Conservation (phyloP, 2,113 vertebrate genomes). For the Nicator chloris region DNA sequence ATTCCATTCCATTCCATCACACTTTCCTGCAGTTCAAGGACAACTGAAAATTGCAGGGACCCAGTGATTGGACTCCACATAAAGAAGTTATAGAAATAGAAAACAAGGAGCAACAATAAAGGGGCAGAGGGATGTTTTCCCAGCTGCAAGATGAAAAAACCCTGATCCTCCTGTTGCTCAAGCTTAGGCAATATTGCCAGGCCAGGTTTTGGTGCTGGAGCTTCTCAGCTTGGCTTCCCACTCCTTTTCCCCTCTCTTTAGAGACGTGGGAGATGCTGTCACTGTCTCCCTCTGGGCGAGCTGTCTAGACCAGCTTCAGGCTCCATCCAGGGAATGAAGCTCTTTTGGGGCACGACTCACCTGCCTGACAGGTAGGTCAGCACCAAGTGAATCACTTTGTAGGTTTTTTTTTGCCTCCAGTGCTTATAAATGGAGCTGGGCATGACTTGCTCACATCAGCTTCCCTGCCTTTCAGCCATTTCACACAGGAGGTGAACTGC, state of each 20-base stretch:
- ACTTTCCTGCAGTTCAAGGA: not conserved
- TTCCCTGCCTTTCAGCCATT: not conserved
- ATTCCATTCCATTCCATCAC: not conserved
- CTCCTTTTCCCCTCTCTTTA: not conserved
- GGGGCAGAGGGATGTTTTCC: not conserved
- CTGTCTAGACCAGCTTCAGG: not conserved
- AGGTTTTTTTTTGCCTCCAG: not conserved
- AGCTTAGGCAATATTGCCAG: not conserved
- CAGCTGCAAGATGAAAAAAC: not conserved
- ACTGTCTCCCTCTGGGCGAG: not conserved
- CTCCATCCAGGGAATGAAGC: not conserved
- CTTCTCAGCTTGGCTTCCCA: not conserved
- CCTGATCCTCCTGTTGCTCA: not conserved
- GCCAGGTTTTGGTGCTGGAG: not conserved
- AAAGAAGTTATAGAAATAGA: not conserved
- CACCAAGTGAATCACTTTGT: not conserved
- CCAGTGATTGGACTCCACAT: rapidly evolving
- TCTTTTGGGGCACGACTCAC: not conserved
- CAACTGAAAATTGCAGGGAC: not conserved
- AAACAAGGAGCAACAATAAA: not conserved
- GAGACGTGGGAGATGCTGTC: not conserved
- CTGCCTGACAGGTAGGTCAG: not conserved
- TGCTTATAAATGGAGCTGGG: not conserved
- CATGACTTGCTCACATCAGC: not conserved
- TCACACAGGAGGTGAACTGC: not conserved